Conservation (phyloP, 2,888 invertebrate genomes). For the Drosophila siamana region DNA sequence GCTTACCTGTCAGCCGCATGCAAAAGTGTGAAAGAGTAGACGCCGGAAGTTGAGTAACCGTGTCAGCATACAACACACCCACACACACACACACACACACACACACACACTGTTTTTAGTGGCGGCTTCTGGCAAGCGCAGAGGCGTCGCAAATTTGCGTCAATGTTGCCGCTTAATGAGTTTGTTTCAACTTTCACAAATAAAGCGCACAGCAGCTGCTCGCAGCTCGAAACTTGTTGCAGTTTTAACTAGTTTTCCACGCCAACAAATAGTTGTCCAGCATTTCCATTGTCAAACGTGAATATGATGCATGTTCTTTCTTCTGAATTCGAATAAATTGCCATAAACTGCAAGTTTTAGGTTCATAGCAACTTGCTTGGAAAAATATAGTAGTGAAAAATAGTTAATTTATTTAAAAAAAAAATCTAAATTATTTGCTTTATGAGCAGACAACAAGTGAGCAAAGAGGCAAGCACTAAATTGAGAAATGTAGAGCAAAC, state of each 20-base stretch:
- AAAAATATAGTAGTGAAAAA: too few relatives aligned
- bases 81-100: not conserved
- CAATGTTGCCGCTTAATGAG: constrained; percentile 66
- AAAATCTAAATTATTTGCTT: too few relatives aligned
- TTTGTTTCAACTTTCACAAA: constrained; percentile 44
- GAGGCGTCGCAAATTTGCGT: constrained; percentile 45
- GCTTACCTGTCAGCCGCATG: constrained; percentile 35
- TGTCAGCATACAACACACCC: constrained; percentile 37
- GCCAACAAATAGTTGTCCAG: not conserved
- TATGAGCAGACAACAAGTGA: too few relatives aligned
- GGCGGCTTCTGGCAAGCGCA: too few relatives aligned
- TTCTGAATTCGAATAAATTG: too few relatives aligned
- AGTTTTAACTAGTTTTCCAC: not conserved
- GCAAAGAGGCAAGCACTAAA: too few relatives aligned
- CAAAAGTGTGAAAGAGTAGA: constrained; percentile 52
- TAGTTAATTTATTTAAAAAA: too few relatives aligned
- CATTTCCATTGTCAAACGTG: not conserved
- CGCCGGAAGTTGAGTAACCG: constrained; percentile 64
- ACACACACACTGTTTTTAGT: not conserved
- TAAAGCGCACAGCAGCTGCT: constrained; percentile 1
- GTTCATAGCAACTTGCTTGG: too few relatives aligned
- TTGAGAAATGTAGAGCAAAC: constrained; percentile 14
- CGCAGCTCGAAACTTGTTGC: not conserved
- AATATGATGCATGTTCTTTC: not conserved
- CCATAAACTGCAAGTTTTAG: too few relatives aligned